phyloP scores from a whole-genome alignment of 2,888 invertebrate genomes.

The Steromphala cineraria region DNA sequence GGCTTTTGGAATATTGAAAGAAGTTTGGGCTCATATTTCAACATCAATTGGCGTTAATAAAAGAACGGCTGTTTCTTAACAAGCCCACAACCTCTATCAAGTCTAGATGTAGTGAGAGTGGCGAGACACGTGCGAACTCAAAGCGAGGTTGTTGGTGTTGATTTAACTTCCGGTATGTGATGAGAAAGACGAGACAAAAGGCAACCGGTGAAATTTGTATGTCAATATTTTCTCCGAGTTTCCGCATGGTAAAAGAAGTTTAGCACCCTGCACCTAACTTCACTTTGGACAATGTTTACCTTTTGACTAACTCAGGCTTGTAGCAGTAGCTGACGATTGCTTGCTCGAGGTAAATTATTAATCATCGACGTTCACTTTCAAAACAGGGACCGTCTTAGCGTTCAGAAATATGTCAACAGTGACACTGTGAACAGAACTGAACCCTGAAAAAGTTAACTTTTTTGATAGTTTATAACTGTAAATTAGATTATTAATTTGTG shows the following conservation, averaged over 20 bases:
- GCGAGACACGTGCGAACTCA: not conserved
- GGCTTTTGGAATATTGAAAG: too few relatives aligned
- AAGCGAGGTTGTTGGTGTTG: not conserved
- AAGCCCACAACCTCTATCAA: too few relatives aligned
- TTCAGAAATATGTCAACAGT: too few relatives aligned
- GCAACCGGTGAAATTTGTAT: not conserved
- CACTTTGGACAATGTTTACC: not conserved
- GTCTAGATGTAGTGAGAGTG: not conserved
- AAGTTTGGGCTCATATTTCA: too few relatives aligned
- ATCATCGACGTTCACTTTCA: too few relatives aligned
- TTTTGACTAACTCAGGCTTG: not conserved
- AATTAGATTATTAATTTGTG: too few relatives aligned
- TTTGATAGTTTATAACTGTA: too few relatives aligned
- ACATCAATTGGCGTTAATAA: too few relatives aligned
- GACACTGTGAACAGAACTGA: too few relatives aligned
- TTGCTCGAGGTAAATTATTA: not conserved
- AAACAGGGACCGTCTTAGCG: too few relatives aligned
- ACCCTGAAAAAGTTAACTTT: too few relatives aligned
- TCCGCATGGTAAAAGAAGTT: not conserved
- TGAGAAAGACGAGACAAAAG: not conserved
- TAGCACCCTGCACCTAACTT: not conserved
- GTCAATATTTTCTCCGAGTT: not conserved
- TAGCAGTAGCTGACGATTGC: not conserved
- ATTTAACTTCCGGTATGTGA: conserved; percentile 3
- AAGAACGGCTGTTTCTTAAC: too few relatives aligned